Percentiles rank a stretch among this genome's conserved stretches.
Conservation (phyloP, 2,888 invertebrate genomes). For the Cartodere bifasciata region DNA sequence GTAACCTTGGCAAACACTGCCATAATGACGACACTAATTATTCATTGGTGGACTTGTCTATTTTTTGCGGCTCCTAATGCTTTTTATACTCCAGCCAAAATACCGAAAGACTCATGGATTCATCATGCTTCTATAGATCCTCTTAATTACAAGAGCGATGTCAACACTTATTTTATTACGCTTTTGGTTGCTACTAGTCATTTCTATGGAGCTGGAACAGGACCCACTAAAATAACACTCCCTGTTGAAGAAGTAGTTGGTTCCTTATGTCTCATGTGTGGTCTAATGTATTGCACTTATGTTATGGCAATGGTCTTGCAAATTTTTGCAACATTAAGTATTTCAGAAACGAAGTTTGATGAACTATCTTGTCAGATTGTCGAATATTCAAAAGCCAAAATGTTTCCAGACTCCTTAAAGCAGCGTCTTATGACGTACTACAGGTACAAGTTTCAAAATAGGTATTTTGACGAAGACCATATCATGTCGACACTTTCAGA, state of each 20-base stretch:
- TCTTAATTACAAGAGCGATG: constrained; percentile 5
- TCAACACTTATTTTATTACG: constrained; percentile 13
- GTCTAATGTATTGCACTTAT: constrained; percentile 21
- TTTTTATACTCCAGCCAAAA: constrained; percentile 5
- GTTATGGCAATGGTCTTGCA: constrained; percentile 22
- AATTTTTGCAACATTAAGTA: constrained; percentile 22
- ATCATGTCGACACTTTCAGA: constrained; percentile 26
- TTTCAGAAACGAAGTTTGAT: constrained; percentile 32
- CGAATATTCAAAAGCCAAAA: constrained; percentile 41
- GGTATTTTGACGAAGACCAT: constrained; percentile 39
- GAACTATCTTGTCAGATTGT: constrained; percentile 38
- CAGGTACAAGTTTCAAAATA: constrained; percentile 38
- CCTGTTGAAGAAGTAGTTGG: constrained; percentile 18
- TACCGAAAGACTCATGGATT: constrained; percentile 13
- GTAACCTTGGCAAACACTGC: constrained; percentile 10
- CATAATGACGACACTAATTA: constrained; percentile 10
- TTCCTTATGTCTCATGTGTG: constrained; percentile 18
- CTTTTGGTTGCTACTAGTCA: constrained; percentile 20
- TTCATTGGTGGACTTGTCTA: constrained; percentile 18
- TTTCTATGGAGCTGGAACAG: constrained; percentile 22
- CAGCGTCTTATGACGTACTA: constrained; percentile 38
- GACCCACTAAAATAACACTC: constrained; percentile 12
- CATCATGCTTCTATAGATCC: constrained; percentile 8
- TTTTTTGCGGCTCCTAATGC: constrained; percentile 14
- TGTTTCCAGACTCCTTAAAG: constrained; percentile 36